Percentiles rank a stretch among this genome's conserved stretches.
These are phyloP conservation scores for Ptycholaimellus sp. DNA, from an alignment of 2,888 invertebrate genomes.

Conservation along the genomic window DNA sequence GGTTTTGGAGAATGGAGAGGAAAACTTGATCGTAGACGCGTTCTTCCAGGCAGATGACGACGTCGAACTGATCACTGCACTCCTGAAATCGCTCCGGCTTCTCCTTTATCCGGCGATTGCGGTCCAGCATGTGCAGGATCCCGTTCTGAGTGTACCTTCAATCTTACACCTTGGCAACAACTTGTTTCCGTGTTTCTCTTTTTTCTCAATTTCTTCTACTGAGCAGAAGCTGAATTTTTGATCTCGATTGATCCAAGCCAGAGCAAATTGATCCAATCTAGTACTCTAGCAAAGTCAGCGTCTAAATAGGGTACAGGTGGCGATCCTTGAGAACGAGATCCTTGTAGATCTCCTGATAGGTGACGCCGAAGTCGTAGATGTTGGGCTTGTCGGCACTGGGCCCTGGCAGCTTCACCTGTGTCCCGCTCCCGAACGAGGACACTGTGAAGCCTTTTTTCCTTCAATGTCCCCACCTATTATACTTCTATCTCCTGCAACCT, in stretches of 20 bases:
- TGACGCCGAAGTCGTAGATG: constrained; percentile 79
- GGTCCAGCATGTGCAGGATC: constrained; percentile 81
- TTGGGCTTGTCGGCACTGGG: constrained; percentile 70
- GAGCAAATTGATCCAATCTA: neutral
- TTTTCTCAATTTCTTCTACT: too few species aligned
- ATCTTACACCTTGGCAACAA: neutral
- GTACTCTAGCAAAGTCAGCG: neutral
- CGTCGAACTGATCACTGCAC: constrained; percentile 65
- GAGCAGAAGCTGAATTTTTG: too few species aligned
- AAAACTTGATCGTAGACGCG: constrained; percentile 76
- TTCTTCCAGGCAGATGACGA: constrained; percentile 89
- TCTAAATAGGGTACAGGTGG: constrained; percentile 25
- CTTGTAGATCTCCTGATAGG: constrained; percentile 77
- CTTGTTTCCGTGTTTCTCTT: too few species aligned
- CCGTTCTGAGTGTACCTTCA: constrained; percentile 76
- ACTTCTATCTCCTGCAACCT: constrained; percentile 1
- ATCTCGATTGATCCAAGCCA: too few species aligned
- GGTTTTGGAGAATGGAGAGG: neutral
- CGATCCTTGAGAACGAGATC: constrained; percentile 71
- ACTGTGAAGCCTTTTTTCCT: constrained; percentile 90
- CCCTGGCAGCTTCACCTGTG: constrained; percentile 72
- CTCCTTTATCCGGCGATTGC: constrained; percentile 78
- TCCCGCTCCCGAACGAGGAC: constrained; percentile 31
- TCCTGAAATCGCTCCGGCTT: constrained; percentile 81
- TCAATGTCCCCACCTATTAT: constrained; percentile 12